A percentile compares a stretch with the other conserved stretches of the same genome.
Conservation (phyloP, 1,140 invertebrate genomes). For the Maconellicoccus hirsutus region DNA sequence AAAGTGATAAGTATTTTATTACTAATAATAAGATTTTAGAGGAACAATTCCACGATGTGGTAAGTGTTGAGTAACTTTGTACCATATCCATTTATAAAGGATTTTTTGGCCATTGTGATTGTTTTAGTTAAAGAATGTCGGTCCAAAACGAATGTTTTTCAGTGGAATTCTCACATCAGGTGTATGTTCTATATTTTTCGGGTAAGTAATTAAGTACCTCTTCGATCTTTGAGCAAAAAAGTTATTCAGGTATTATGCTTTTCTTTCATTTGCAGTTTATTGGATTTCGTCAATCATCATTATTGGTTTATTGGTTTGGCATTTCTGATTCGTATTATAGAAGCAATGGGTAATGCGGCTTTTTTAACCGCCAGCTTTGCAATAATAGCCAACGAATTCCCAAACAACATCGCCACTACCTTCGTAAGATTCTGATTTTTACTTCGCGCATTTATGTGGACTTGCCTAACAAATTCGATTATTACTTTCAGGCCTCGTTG, state of each 20-base stretch:
- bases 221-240: not conserved
- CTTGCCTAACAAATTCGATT: no score
- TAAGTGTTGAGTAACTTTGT: no score
- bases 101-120: not conserved
- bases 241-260: constrained; percentile 6
- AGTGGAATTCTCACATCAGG: constrained; percentile 75
- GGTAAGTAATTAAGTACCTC: constrained; percentile 40
- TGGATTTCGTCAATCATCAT: constrained; percentile 70
- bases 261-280: constrained; percentile 42
- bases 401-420: constrained; percentile 74
- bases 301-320: constrained; percentile 72
- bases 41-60: no score
- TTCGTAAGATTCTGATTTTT: constrained; percentile 56
- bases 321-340: constrained; percentile 75
- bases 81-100: no score
- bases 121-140: constrained; percentile 58
- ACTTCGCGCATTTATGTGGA: constrained; percentile 19
- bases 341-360: constrained; percentile 82
- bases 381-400: constrained; percentile 88
- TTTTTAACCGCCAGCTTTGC: constrained; percentile 86
- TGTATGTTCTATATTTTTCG: constrained; percentile 72
- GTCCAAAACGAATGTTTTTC: constrained; percentile 75
- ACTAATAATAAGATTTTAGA: no score
- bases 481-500: constrained; percentile 52
- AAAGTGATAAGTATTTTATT: no score